Evolutionary conservation across 2,113 vertebrate species (phyloP).

Genomic region (Mesocricetus auratus): DNA sequence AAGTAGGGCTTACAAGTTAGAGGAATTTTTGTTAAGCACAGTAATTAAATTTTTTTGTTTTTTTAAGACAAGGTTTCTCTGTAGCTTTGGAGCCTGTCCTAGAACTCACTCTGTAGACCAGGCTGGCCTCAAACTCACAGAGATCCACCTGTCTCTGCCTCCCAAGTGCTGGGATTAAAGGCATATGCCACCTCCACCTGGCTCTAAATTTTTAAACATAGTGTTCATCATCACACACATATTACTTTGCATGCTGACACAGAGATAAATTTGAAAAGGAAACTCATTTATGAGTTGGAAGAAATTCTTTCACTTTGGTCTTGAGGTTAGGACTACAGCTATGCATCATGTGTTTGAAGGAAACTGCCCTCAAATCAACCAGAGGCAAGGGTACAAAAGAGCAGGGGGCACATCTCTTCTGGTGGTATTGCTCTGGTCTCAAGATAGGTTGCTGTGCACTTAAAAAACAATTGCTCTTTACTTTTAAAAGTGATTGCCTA

Average conservation of each 20-base stretch:
- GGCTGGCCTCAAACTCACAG: no score
- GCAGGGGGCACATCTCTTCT: neutral
- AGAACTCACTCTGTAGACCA: no score
- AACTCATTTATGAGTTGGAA: constrained; percentile 39
- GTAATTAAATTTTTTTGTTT: neutral
- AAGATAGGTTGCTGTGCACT: neutral
- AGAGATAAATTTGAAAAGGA: neutral
- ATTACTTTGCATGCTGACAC: neutral
- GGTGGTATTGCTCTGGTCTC: neutral
- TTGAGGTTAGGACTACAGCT: constrained; percentile 13
- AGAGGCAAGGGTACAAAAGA: neutral
- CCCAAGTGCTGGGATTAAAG: no score
- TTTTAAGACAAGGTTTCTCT: no score
- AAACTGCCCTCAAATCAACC: neutral
- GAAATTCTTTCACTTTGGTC: constrained; percentile 47
- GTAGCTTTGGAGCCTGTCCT: no score
- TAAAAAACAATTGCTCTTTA: constrained; percentile 6
- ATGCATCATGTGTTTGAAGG: neutral
- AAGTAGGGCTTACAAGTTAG: neutral
- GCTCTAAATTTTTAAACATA: neutral
- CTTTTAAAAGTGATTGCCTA: constrained; percentile 39
- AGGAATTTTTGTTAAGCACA: neutral
- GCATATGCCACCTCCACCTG: no score
- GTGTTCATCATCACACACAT: neutral
- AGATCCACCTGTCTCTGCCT: no score